Base-by-base conservation (phyloP, 2,113 vertebrate genomes). In the Brachyhypopomus occidentalis region DNA sequence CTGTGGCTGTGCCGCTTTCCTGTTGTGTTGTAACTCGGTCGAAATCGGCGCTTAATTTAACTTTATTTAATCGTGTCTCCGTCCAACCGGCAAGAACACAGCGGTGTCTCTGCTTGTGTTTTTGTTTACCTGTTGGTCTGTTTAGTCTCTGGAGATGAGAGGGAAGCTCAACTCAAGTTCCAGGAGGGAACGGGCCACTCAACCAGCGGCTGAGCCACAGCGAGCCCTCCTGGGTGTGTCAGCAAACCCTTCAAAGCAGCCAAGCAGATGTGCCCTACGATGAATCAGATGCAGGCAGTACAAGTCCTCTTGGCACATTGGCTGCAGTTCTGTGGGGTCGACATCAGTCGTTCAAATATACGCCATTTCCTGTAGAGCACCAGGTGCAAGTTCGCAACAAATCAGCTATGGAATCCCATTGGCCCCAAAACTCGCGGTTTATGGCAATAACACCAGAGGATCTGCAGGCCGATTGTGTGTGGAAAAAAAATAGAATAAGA, bases 311-410 rank as follows among this genome's bases (percentile, higher is more conserved):
- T 38, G 27, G n/a, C n/a, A n/a, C n/a, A n/a, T n/a, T n/a, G n/a
- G 73, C 60, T 19, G 38, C 52, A 73, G 63, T 23, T 23, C 77
- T 79, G 48, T 62, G 14, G 56, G 78, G 45, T 73, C 66, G 64
- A 72, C 59, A 27, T 58, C 67, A 67, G 8, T 56, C 59, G 75
- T 64, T 73, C 48, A 67, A 69, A 83, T 59, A 63, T 17, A 62
- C 73, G 64, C 58, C 70, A 48, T 22, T 77, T 75, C 27, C 63
- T 17, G 19, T 55, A 0, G 45, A 63, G 52, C 59, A 80, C 84
- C 80, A 85, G 81, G 81, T 85, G 84, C 73, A 45, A 72, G 76
- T 62, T 77, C 77, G 81, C 69, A 62, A 56, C 78, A 85, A 86
- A 83, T 86, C 79, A 75, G 59, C 52, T 34, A 36, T 69, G 60